A percentile compares a stretch with the other conserved stretches of the same genome.
Conservation (phyloP, 92 coral and sea anemone genomes). For the Desmophyllum pertusum region DNA sequence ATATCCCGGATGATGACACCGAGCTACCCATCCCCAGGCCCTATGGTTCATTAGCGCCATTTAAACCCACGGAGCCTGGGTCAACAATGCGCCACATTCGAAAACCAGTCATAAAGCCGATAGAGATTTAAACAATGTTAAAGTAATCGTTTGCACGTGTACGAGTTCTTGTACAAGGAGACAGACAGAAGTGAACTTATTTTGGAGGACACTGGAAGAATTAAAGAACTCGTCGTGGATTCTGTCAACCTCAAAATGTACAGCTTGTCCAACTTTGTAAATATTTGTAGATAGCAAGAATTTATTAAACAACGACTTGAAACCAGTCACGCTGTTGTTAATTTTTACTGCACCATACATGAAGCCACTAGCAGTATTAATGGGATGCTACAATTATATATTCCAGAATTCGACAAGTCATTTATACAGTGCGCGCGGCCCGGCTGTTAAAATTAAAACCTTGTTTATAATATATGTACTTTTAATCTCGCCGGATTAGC, state of each 20-base stretch:
- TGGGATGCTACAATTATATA: background rate
- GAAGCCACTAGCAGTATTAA: background rate
- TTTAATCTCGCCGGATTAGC: too few species aligned
- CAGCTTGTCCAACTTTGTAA: constrained; percentile 13
- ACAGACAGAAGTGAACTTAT: background rate
- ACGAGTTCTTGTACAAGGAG: background rate
- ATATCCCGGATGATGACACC: constrained; percentile 98
- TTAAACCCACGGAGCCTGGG: constrained; percentile 99
- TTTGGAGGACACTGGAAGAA: background rate
- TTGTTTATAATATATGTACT: too few species aligned
- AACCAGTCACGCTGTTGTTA: background rate
- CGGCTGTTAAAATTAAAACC: too few species aligned
- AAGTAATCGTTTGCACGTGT: background rate
- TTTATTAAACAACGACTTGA: constrained; percentile 22
- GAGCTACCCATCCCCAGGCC: constrained; percentile 99
- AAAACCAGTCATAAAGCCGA: constrained; percentile 97
- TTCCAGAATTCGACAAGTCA: too few species aligned
- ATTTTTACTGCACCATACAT: background rate
- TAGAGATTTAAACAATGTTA: constrained; percentile 96
- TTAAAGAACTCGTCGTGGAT: background rate
- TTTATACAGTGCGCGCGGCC: too few species aligned
- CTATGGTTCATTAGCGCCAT: constrained; percentile 95
- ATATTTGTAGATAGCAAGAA: constrained; percentile 34
- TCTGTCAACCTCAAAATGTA: background rate
- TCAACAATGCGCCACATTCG: constrained; percentile 98